phyloP scores from a whole-genome alignment of 2,888 invertebrate genomes.

The Acanthacorydalis orientalis region DNA sequence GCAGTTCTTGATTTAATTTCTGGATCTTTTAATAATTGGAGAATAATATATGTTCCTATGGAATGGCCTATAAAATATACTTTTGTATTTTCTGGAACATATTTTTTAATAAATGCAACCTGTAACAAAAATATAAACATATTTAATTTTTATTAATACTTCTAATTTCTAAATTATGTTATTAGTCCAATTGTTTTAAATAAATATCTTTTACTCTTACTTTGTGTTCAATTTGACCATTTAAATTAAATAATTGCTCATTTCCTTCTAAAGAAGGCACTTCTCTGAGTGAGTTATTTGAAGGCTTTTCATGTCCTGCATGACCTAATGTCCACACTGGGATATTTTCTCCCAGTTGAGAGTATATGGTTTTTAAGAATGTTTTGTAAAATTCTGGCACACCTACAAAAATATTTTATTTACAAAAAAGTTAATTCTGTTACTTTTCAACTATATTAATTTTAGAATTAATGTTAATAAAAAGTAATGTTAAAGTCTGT shows the following conservation, averaged over 20 bases:
- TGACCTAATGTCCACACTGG: slow-evolving; percentile 73
- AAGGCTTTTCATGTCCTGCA: slow-evolving; percentile 65
- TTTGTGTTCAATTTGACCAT: slow-evolving; percentile 69
- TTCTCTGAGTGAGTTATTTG: slow-evolving; percentile 27
- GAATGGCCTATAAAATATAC: slow-evolving; percentile 81
- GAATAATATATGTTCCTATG: slow-evolving; percentile 70
- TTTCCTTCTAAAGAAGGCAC: slow-evolving; percentile 33
- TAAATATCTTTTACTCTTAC: slow-evolving; percentile 18
- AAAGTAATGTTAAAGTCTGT: not conserved
- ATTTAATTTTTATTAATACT: slow-evolving; percentile 2
- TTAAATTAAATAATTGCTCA: slow-evolving; percentile 48
- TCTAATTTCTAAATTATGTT: slow-evolving; percentile 23
- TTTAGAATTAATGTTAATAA: not conserved
- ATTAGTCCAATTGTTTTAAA: slow-evolving; percentile 11
- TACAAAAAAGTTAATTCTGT: not conserved
- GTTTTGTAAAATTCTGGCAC: slow-evolving; percentile 61
- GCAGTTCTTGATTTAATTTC: slow-evolving; percentile 34
- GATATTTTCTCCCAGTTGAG: slow-evolving; percentile 33
- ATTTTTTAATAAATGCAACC: slow-evolving; percentile 51
- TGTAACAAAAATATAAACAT: slow-evolving; percentile 15
- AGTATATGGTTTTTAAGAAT: slow-evolving; percentile 50
- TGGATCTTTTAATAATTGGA: slow-evolving; percentile 50
- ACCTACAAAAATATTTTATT: slow-evolving; percentile 19
- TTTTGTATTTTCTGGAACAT: slow-evolving; percentile 52
- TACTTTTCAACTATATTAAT: too few species aligned